Base-by-base conservation (phyloP, 2,113 vertebrate species). In the Hiodon alosoides region DNA sequence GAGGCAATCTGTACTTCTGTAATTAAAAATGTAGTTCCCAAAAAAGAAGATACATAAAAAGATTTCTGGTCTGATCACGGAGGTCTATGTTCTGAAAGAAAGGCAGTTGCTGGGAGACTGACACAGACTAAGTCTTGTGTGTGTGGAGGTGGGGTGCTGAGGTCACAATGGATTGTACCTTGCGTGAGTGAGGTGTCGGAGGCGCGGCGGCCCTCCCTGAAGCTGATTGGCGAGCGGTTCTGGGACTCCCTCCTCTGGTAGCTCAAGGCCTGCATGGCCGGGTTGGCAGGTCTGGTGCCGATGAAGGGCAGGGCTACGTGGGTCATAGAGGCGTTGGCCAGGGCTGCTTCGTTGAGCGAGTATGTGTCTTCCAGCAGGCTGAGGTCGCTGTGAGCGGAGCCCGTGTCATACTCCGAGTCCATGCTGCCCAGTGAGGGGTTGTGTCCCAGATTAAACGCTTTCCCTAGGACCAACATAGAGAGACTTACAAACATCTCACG, bases 141-240 rank as follows among this genome's bases (percentile, higher is more conserved):
- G 1, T 31, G 64, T 7, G 8, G 13, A 4, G 9, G 4, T 8
- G 0, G 48, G 64, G 7, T 3, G 31, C 47, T n/a, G 16, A 3
- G 50, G n/a, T 59, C 57, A 17, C 57, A 55, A 3, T 4, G 31
- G 46, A 5, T 11, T 58, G 83, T 78, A 97, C 97, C 97, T 94
- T 99, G 96, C 0, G 97, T 99, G 58, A 99, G 94, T 60, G 97
- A 99, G 3, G 97, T 99, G 77, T 99, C 97, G 0, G 97, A 99
- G 0, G 97, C 97, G 0, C 97, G 82, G 50, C 97, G 94, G 10
- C 97, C 97, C 83, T 99, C 97, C 48, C 97, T 87, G 90, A 99
- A 99, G 84, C 97, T 98, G 85, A 98, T 93, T 0, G 97, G 97
- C 0, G 97, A 99, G 72, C 96, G 94, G 82, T 99, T 99, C 85